Base-by-base conservation (phyloP, 92 coral and sea anemone species). In the Parazoanthus darwini region DNA sequence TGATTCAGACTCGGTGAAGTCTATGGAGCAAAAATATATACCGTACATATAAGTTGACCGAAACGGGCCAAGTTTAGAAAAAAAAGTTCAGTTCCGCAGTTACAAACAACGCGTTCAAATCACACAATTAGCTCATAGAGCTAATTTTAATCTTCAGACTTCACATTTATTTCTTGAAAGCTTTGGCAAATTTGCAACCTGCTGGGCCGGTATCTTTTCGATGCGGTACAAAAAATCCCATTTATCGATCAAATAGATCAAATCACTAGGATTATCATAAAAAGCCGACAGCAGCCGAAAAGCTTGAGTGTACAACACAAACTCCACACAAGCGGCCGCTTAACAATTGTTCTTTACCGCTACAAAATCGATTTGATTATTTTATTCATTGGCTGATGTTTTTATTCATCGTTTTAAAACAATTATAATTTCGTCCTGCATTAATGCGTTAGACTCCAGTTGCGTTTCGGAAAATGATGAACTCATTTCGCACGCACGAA, bases 341-440 rank as follows among this genome's bases (percentile, higher is more conserved):
- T 50, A 29, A 42, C 87, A 46, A 71, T 84, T 84, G 66, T 72
- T 33, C 18, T 18, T 46, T 71, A 73, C 87, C 87, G 79, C 87
- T 84, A 84, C 78, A 50, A 56, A 82, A 84, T 68, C 87, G 87
- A 26, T 71, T 84, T 84, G 87, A 84, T 84, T 35, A 48, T 84
- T 46, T 84, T 84, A 71, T 84, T 84, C 87, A 83, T 44, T 58
- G 74, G 44, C 68, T 44, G 77, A 68, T 83, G 77, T 83, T 82
- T 83, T 70, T 83, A 83, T 83, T 83, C 79, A 84, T 84, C 87
- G 87, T 84, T 84, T 84, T 84, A 84, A 84, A 84, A 72, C 79
- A 74, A 84, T 84, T 84, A 84, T 46, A 70, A 23, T 84, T 73
- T 44, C 78, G 38, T 66, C 78, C 58, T 42, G 56, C 25, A 18